These are phyloP conservation scores for Diachasmimorpha longicaudata DNA, from an alignment of 1,140 invertebrate species.

Conservation along the genomic window DNA sequence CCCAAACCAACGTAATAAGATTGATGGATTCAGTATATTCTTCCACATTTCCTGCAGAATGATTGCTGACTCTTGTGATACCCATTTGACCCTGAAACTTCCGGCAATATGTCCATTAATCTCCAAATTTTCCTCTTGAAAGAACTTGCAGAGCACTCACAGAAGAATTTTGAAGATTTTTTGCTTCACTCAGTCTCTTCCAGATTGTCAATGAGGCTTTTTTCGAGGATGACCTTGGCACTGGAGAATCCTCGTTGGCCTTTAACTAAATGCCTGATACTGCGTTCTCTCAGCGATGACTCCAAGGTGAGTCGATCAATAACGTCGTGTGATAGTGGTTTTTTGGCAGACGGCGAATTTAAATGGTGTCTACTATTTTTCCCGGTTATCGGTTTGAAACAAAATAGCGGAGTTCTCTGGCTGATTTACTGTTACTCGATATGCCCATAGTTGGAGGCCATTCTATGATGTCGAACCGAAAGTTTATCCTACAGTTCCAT, in stretches of 20 bases:
- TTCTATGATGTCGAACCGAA: not conserved
- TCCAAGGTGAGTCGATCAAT: not conserved
- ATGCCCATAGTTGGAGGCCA: not conserved
- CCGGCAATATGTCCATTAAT: not conserved
- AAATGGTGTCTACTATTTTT: not conserved
- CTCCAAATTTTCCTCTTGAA: not conserved
- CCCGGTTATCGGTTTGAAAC: too few species aligned
- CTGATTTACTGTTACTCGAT: not conserved
- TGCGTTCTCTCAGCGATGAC: not conserved
- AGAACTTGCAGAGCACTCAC: not conserved
- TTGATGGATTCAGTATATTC: not conserved
- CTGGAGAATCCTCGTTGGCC: not conserved
- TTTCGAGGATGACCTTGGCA: not conserved
- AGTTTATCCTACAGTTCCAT: not conserved
- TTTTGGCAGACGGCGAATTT: not conserved
- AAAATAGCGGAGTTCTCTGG: not conserved
- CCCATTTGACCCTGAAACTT: not conserved
- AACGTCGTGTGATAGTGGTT: not conserved
- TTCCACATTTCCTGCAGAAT: not conserved
- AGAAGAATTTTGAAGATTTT: not conserved
- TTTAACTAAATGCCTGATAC: not conserved
- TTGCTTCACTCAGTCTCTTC: not conserved
- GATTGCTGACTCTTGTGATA: not conserved
- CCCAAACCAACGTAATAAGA: not conserved
- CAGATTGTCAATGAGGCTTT: not conserved